phyloP scores from a whole-genome alignment of 2,888 invertebrate species.

The Eudemis profundana region DNA sequence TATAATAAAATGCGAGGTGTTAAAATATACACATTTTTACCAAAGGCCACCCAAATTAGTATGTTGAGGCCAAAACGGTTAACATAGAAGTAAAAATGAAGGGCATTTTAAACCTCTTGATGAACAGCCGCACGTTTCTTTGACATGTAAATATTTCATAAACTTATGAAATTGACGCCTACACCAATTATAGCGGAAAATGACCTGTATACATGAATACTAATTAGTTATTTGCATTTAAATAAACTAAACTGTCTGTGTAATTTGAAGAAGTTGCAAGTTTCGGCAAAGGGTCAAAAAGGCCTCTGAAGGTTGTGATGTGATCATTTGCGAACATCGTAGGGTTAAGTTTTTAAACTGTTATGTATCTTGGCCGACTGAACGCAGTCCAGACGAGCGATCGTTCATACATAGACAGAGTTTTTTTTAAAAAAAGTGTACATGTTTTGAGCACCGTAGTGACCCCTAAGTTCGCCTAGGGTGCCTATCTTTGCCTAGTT shows the following conservation, averaged over 20 bases:
- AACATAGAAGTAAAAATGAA: constrained; percentile 8
- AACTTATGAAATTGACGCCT: constrained; percentile 40
- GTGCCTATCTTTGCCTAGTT: too few species aligned
- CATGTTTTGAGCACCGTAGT: too few species aligned
- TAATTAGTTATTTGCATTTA: constrained; percentile 36
- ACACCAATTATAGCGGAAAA: constrained; percentile 36
- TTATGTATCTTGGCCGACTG: too few species aligned
- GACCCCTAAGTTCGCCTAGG: too few species aligned
- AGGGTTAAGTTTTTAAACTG: constrained; percentile 11
- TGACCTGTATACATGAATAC: constrained; percentile 41
- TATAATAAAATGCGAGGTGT: too few species aligned
- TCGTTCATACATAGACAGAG: too few species aligned
- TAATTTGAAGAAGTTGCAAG: constrained; percentile 32
- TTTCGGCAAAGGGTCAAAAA: constrained; percentile 20
- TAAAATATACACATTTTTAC: not conserved
- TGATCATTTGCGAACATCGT: constrained; percentile 6
- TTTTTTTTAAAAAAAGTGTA: too few species aligned
- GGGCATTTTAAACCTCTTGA: constrained; percentile 7
- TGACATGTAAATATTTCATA: constrained; percentile 42
- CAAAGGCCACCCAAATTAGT: not conserved
- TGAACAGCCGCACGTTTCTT: constrained; percentile 28
- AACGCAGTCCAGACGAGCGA: not conserved
- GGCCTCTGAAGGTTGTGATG: not conserved
- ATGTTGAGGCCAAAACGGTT: constrained; percentile 5
- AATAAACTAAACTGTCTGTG: constrained; percentile 37